phyloP scores from a whole-genome alignment of 2,888 invertebrate genomes.

The Poecilobothrus nobilitatus region DNA sequence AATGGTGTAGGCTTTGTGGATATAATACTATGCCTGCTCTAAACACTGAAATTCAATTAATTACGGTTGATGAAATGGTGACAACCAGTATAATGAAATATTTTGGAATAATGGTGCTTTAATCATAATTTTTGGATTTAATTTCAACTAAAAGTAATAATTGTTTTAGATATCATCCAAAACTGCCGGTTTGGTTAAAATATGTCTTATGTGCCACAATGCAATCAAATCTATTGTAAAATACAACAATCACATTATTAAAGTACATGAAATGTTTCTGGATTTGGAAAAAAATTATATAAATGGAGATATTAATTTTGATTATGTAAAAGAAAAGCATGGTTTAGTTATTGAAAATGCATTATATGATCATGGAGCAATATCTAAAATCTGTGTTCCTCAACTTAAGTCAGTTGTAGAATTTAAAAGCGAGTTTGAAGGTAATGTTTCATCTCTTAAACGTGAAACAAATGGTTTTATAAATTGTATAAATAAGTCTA shows the following conservation, averaged over 20 bases:
- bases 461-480: not conserved
- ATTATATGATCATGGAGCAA: constrained; percentile 29
- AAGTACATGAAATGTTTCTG: constrained; percentile 40
- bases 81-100: not conserved
- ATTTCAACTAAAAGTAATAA: constrained; percentile 27
- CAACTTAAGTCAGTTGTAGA: not conserved
- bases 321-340: constrained; percentile 41
- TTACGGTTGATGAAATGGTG: not conserved
- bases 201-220: constrained; percentile 41
- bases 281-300: constrained; percentile 12
- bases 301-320: constrained; percentile 23
- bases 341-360: constrained; percentile 41
- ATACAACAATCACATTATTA: constrained; percentile 39
- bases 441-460: not conserved
- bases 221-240: constrained; percentile 45
- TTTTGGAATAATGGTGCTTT: not conserved
- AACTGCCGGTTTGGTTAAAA: not conserved
- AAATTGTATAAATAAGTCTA: not conserved
- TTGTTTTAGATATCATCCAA: constrained; percentile 26
- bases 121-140: not conserved
- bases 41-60: not conserved
- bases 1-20: constrained; percentile 20
- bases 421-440: not conserved
- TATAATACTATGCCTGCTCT: constrained; percentile 6
- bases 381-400: not conserved